Evolutionary conservation across 2,797 vertebrate genomes (phyloP).

Genomic region (Meriones psammophilus): DNA sequence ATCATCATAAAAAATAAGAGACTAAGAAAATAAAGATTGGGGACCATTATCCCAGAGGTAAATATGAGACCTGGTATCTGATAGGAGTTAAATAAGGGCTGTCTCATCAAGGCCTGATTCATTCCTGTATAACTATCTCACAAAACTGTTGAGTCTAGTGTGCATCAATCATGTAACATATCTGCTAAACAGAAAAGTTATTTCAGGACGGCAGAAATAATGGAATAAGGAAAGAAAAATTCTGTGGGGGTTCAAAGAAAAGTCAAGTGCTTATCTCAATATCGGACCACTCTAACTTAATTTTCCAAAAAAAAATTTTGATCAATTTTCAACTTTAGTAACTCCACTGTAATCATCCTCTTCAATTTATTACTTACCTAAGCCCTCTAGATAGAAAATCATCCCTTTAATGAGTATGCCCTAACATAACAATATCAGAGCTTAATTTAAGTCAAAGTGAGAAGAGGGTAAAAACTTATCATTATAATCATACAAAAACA

Average conservation of each 20-base stretch:
- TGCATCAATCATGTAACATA: background rate
- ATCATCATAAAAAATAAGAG: slow-evolving; percentile 29
- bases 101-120: background rate
- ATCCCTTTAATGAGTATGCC: background rate
- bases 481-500: slow-evolving; percentile 41
- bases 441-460: slow-evolving; percentile 59
- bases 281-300: background rate
- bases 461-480: slow-evolving; percentile 1
- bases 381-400: slow-evolving; percentile 56
- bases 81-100: background rate
- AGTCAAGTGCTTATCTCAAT: background rate
- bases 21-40: background rate
- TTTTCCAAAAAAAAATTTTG: slow-evolving; percentile 1
- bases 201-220: background rate
- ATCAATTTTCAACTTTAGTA: slow-evolving; percentile 55
- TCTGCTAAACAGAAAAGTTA: background rate
- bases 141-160: background rate
- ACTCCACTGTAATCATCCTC: background rate
- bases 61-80: background rate
- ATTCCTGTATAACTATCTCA: background rate
- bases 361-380: slow-evolving; percentile 36
- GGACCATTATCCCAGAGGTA: background rate
- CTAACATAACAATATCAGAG: slow-evolving; percentile 24
- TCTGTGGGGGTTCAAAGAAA: background rate
- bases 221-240: background rate